These are phyloP conservation scores for Acromyrmex heyeri DNA, from an alignment of 1,140 invertebrate genomes.

Conservation along the genomic window DNA sequence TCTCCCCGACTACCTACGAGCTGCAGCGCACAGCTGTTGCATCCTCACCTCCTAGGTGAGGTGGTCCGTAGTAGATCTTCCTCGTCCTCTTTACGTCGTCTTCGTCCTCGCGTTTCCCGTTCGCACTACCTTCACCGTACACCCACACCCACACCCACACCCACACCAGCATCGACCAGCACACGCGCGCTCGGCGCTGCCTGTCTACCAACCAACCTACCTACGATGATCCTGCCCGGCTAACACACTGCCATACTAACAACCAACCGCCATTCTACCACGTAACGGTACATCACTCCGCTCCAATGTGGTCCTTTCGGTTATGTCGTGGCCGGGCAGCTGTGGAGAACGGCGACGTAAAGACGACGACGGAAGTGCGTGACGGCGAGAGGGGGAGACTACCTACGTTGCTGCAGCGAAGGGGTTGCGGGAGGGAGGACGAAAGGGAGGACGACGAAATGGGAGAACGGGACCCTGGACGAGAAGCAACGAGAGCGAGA, in stretches of 20 bases:
- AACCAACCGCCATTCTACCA: constrained; percentile 76
- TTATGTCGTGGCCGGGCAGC: constrained; percentile 42
- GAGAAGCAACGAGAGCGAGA: constrained; percentile 32
- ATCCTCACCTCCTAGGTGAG: constrained; percentile 60
- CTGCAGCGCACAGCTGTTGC: constrained; percentile 68
- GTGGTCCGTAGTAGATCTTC: constrained; percentile 68
- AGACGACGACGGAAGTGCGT: constrained; percentile 29
- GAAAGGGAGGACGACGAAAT: background rate
- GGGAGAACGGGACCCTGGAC: background rate
- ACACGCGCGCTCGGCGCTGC: background rate
- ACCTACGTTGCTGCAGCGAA: background rate
- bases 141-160: constrained; percentile 60
- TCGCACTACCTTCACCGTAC: constrained; percentile 62
- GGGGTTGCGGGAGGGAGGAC: background rate
- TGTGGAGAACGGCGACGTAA: constrained; percentile 67
- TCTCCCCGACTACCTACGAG: constrained; percentile 67
- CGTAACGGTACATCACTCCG: constrained; percentile 80
- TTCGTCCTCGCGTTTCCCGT: constrained; percentile 45
- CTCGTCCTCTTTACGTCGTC: constrained; percentile 47
- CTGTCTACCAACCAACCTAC: constrained; percentile 71
- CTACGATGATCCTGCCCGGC: constrained; percentile 79
- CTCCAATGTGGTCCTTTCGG: constrained; percentile 69
- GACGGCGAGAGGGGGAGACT: constrained; percentile 19
- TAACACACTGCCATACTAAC: constrained; percentile 83
- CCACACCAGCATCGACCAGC: constrained; percentile 61